Conservation (phyloP, 2,113 vertebrate genomes). For the Malurus alboscapulatus region DNA sequence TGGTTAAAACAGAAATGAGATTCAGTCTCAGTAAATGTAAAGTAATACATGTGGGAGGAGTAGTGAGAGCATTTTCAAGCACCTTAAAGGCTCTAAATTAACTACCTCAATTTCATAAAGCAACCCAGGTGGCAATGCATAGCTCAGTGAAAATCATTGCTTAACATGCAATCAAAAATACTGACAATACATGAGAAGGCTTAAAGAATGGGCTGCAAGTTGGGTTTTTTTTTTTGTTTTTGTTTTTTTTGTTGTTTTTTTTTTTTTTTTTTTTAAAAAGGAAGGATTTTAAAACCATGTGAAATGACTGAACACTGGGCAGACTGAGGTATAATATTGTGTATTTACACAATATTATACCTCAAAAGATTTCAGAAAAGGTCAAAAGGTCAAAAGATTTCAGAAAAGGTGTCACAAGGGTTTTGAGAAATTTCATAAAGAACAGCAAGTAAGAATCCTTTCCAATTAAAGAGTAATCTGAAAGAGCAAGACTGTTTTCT, state of each 20-base stretch:
- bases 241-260: too few species aligned
- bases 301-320: background rate
- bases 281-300: background rate
- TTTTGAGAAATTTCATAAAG: background rate
- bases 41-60: background rate
- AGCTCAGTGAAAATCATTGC: background rate
- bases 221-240: too few species aligned
- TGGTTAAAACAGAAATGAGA: conserved; percentile 16
- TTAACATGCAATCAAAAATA: background rate
- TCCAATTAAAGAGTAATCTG: background rate
- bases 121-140: background rate
- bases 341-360: background rate
- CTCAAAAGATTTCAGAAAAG: background rate
- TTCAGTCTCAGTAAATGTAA: background rate
- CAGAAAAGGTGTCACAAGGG: background rate
- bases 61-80: background rate
- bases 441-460: background rate
- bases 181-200: background rate
- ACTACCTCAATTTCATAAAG: background rate
- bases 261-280: background rate
- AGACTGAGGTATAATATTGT: background rate
- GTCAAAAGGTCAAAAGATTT: background rate
- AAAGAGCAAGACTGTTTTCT: background rate
- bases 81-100: background rate
- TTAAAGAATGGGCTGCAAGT: background rate